These are phyloP conservation scores for Lycocorax pyrrhopterus DNA, from an alignment of 2,113 vertebrate species.

Conservation along the genomic window DNA sequence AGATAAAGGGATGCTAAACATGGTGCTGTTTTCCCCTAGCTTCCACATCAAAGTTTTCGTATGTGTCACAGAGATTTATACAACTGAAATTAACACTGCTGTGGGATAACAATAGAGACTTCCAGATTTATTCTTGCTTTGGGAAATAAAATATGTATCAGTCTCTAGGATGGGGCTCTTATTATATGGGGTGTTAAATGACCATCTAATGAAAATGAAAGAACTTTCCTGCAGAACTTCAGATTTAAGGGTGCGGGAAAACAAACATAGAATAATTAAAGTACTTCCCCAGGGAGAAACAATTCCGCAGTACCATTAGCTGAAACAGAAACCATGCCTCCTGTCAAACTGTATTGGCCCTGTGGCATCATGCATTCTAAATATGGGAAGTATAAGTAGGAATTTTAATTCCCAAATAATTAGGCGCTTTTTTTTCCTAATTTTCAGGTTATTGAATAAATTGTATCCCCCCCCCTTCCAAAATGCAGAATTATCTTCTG, in stretches of 20 bases:
- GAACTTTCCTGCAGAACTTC: not conserved
- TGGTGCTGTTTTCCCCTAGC: not conserved
- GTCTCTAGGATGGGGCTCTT: not conserved
- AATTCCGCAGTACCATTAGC: not conserved
- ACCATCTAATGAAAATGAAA: not conserved
- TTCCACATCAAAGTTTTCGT: not conserved
- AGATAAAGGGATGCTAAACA: not conserved
- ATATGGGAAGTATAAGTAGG: not conserved
- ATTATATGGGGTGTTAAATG: not conserved
- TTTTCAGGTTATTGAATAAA: not conserved
- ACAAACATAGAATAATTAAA: not conserved
- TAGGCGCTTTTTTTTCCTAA: not conserved
- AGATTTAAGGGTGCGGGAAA: not conserved
- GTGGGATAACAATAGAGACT: not conserved
- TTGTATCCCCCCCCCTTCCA: rapidly evolving
- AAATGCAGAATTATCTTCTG: not conserved
- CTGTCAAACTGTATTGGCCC: not conserved
- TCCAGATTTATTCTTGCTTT: not conserved
- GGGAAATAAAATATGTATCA: not conserved
- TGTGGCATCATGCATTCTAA: not conserved
- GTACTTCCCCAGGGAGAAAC: not conserved
- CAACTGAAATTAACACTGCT: not conserved
- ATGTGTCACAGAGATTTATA: not conserved
- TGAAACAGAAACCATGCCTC: not conserved
- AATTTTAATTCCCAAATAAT: not conserved